Evolutionary conservation across 2,888 invertebrate genomes (phyloP).

Genomic region (Stictocephala bisonia): DNA sequence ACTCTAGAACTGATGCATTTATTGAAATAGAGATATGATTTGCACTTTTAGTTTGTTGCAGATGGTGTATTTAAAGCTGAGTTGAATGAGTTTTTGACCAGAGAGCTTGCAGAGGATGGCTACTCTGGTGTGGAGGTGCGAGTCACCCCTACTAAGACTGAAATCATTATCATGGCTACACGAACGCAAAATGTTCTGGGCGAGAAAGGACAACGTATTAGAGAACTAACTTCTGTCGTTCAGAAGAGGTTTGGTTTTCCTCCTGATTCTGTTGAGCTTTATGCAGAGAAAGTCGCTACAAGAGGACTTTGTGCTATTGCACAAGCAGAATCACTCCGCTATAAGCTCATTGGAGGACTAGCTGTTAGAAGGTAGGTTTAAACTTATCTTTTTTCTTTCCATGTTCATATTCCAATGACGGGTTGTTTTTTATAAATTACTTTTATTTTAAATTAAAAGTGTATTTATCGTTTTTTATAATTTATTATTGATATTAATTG

Average conservation of each 20-base stretch:
- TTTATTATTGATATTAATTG: too few species aligned
- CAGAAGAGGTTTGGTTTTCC: slow-evolving; percentile 98
- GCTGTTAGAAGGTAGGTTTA: slow-evolving; percentile 74
- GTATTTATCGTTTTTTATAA: too few species aligned
- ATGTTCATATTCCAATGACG: too few species aligned
- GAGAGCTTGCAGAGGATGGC: slow-evolving; percentile 99
- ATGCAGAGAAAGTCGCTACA: slow-evolving; percentile 98
- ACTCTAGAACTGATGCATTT: too few species aligned
- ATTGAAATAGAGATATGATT: slow-evolving; percentile 46
- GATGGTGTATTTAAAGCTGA: slow-evolving; percentile 99
- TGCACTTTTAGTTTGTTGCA: slow-evolving; percentile 87
- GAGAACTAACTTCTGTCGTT: slow-evolving; percentile 97
- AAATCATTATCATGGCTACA: slow-evolving; percentile 99
- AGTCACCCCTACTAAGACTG: slow-evolving; percentile 95
- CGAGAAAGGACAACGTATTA: slow-evolving; percentile 95
- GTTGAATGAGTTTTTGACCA: slow-evolving; percentile 97
- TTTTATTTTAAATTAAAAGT: too few species aligned
- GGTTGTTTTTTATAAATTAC: too few species aligned
- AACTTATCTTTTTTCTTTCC: neutral
- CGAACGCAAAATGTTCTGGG: slow-evolving; percentile 98
- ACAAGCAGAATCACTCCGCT: slow-evolving; percentile 98
- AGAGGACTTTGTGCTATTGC: slow-evolving; percentile 99
- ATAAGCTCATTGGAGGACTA: slow-evolving; percentile 96
- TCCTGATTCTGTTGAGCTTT: slow-evolving; percentile 95
- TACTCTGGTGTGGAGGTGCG: slow-evolving; percentile 99